A percentile compares a stretch with the other conserved stretches of the same genome.
phyloP scores from a whole-genome alignment of 2,797 vertebrate species.

The Chanos chanos region DNA sequence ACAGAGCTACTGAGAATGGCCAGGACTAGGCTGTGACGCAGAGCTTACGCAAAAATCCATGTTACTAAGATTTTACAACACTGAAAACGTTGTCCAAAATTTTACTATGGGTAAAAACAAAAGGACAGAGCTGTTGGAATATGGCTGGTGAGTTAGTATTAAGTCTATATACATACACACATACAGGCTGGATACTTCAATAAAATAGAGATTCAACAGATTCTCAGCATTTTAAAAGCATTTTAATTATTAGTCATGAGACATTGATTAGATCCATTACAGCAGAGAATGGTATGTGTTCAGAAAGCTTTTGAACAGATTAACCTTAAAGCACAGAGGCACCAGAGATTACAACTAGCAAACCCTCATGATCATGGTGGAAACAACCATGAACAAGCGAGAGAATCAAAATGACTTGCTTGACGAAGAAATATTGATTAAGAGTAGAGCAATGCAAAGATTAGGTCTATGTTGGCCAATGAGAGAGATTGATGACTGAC shows the following conservation, averaged over 20 bases:
- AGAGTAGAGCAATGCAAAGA: conserved; percentile 1
- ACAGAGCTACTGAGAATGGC: conserved; percentile 3
- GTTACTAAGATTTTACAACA: conserved; percentile 38
- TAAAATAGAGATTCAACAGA: conserved; percentile 62
- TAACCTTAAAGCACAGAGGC: conserved; percentile 47
- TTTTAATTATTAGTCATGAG: conserved; percentile 72
- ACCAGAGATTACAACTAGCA: conserved; percentile 38
- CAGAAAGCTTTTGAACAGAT: conserved; percentile 63
- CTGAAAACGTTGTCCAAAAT: conserved; percentile 35
- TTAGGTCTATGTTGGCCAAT: conserved; percentile 13
- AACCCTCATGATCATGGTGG: conserved; percentile 35
- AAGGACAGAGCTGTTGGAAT: conserved; percentile 15
- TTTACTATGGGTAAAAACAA: conserved; percentile 34
- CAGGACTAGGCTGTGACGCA: conserved; percentile 27
- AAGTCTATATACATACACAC: conserved; percentile 12
- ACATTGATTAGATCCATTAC: conserved; percentile 66
- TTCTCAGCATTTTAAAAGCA: conserved; percentile 62
- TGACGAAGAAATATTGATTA: background rate
- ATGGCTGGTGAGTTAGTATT: conserved; percentile 3
- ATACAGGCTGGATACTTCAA: conserved; percentile 1
- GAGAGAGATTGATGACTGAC: background rate
- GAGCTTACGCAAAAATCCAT: conserved; percentile 4
- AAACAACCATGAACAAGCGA: conserved; percentile 32
- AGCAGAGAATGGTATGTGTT: conserved; percentile 59
- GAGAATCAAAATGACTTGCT: conserved; percentile 12